Evolutionary conservation across 2,113 vertebrate genomes (phyloP), one percentile per base, ranked within the genome.

Genomic region (Proterorhinus semilunaris): DNA sequence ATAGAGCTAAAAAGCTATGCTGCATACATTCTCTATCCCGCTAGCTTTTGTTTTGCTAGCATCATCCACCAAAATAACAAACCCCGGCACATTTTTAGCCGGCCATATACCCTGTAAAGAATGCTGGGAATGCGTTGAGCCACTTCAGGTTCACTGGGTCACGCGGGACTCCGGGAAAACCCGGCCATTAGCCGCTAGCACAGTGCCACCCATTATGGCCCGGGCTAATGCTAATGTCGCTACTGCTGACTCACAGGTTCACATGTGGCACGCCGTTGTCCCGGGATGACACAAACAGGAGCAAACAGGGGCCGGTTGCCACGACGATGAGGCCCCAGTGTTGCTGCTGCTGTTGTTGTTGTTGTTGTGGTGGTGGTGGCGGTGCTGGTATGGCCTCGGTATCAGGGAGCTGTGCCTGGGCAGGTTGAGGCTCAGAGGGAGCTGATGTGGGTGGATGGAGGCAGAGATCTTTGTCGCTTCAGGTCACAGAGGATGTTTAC

Each of bases 271-370:
- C 77, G 44, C 83, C 80, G 76, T 87, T 82, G 83, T 84, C 73
- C 85, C 76, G 17, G 64, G 80, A 77, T 77, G 69, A 71, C 12
- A 8, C 85, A 89, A 92, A 91, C 89, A 89, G 81, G 81, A 21
- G 51, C 80, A 91, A 91, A 92, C 87, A 92, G 72, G 74, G 78
- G 61, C 55, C 70, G 0, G 90, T 91, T 74, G 75, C 72, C 80
- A 36, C 78, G 83, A 87, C 3, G 78, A 90, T 15, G 51, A 66
- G 7, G 74, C 68, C 84, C 65, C 72, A 77, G 79, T 84, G 46
- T 6, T 47, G 46, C 46, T 47, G 46, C 10, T 47, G 46, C 46
- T 27, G 27, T 3, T 27, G 27, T 5, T 36, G 6, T n/a, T 13
- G 50, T 49, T 49, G 48, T 12, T 12, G 9, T 6, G 13, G 50